Percentiles rank a stretch among this genome's conserved stretches.
phyloP scores from a whole-genome alignment of 1,140 invertebrate species.

The Zophobas atratus region DNA sequence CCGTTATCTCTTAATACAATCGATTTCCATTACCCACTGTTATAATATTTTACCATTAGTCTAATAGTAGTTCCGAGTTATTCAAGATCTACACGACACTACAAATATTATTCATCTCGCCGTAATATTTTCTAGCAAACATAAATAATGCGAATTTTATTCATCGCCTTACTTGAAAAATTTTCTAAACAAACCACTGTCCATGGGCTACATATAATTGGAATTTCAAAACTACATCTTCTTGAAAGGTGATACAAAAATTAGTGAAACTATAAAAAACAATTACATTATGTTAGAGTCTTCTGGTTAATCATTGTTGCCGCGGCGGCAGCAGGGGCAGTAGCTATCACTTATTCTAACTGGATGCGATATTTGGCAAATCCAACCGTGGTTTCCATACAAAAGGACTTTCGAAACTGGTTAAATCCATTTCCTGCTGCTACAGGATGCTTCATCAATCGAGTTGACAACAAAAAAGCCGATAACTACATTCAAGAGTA shows the following conservation, averaged over 20 bases:
- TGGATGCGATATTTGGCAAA: constrained; percentile 72
- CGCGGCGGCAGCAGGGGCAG: constrained; percentile 66
- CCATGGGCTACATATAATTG: constrained; percentile 63
- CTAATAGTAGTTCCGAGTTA: too few relatives aligned
- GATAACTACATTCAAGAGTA: constrained; percentile 62
- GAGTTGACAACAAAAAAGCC: constrained; percentile 64
- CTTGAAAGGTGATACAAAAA: constrained; percentile 57
- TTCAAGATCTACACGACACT: too few relatives aligned
- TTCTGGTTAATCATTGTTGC: constrained; percentile 69
- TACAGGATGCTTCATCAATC: constrained; percentile 70
- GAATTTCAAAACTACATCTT: constrained; percentile 56
- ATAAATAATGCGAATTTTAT: background rate
- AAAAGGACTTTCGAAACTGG: constrained; percentile 76
- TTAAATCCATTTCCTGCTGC: constrained; percentile 71
- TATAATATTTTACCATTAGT: too few relatives aligned
- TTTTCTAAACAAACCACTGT: constrained; percentile 62
- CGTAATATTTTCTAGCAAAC: too few relatives aligned
- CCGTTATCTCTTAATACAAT: too few relatives aligned
- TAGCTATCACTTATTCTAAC: constrained; percentile 68
- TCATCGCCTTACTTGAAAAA: constrained; percentile 29
- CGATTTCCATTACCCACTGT: too few relatives aligned
- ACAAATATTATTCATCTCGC: too few relatives aligned
- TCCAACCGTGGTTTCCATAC: constrained; percentile 74
- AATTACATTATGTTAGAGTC: constrained; percentile 66
- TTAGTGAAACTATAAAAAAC: background rate